These are phyloP conservation scores for Pogonocherus hispidulus DNA, from an alignment of 2,888 invertebrate genomes.

Conservation along the genomic window DNA sequence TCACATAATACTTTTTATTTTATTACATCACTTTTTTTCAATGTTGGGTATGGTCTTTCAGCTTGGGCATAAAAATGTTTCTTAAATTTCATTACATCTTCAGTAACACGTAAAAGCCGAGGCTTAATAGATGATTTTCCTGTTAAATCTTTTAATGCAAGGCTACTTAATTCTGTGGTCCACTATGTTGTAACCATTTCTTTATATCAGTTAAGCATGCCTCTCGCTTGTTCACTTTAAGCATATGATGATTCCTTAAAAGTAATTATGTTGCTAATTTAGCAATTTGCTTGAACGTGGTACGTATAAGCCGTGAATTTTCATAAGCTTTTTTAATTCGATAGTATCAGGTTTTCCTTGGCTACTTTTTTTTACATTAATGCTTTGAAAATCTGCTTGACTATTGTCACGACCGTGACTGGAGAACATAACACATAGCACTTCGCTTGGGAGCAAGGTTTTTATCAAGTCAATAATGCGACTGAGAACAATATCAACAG, in stretches of 20 bases:
- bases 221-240: constrained; percentile 26
- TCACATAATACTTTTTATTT: constrained; percentile 35
- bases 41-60: constrained; percentile 31
- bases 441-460: no score
- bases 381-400: no score
- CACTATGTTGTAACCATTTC: constrained; percentile 37
- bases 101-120: constrained; percentile 24
- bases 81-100: constrained; percentile 47
- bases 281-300: no score
- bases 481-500: no score
- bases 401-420: no score
- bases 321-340: no score
- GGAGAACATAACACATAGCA: no score
- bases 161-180: constrained; percentile 41
- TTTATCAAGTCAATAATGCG: no score
- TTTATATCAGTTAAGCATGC: constrained; percentile 25
- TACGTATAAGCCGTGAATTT: no score
- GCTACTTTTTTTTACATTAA: no score
- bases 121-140: constrained; percentile 18
- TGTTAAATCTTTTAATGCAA: constrained; percentile 37
- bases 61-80: constrained; percentile 47
- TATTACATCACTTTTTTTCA: constrained; percentile 18
- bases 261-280: constrained; percentile 40
- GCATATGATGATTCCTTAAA: constrained; percentile 28
- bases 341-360: no score